phyloP scores from a whole-genome alignment of 2,113 vertebrate genomes.

The Myiagra hebetior region DNA sequence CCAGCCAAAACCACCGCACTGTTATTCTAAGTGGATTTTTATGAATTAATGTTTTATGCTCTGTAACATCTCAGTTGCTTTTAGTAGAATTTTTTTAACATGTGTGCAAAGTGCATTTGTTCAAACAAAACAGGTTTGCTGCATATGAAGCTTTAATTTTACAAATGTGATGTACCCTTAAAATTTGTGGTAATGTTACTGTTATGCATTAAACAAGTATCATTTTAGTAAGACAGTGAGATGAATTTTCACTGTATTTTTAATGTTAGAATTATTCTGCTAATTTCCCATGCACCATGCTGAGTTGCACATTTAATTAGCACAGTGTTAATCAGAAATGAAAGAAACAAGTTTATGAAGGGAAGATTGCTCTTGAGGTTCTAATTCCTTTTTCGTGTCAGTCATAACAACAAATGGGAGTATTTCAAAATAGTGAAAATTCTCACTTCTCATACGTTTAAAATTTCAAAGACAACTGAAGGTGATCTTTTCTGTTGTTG shows the following conservation, averaged over 20 bases:
- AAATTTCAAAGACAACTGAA: not conserved
- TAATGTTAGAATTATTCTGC: not conserved
- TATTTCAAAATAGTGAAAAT: not conserved
- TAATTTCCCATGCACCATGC: not conserved
- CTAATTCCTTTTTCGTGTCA: not conserved
- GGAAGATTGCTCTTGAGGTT: not conserved
- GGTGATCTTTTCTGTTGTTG: not conserved
- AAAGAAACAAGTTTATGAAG: not conserved
- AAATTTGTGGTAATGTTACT: not conserved
- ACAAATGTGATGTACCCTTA: not conserved
- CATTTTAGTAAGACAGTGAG: not conserved
- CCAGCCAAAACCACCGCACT: not conserved
- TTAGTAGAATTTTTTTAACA: not conserved
- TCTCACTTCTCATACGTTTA: not conserved
- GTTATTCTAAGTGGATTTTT: constrained; percentile 21
- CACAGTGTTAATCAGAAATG: not conserved
- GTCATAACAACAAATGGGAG: not conserved
- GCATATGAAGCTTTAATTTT: not conserved
- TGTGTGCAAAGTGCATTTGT: not conserved
- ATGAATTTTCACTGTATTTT: not conserved
- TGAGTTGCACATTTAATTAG: not conserved
- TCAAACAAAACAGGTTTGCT: not conserved
- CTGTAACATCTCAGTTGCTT: not conserved
- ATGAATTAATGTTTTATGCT: not conserved
- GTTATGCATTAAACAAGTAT: not conserved